Percentiles rank a stretch among this genome's conserved stretches.
These are phyloP conservation scores for Anguilla rostrata DNA, from an alignment of 2,113 vertebrate species.

Conservation along the genomic window DNA sequence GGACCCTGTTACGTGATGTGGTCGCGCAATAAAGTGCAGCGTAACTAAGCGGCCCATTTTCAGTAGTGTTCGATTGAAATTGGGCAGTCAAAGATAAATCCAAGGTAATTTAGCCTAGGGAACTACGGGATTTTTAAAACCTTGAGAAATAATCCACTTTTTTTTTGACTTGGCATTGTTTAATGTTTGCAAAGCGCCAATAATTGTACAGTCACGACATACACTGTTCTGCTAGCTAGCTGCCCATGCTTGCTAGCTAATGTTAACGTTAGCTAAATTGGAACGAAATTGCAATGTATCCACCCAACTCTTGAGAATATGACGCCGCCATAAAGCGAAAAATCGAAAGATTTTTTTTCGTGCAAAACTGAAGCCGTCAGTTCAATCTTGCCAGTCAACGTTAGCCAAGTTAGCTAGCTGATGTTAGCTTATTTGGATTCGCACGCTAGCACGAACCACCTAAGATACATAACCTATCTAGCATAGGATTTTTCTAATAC, in stretches of 20 bases:
- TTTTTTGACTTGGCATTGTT: not conserved
- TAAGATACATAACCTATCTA: not conserved
- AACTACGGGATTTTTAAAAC: not conserved
- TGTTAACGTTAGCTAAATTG: not conserved
- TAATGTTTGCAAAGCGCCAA: not conserved
- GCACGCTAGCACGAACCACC: not conserved
- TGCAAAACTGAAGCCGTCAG: not conserved
- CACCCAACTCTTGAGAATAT: not conserved
- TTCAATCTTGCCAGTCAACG: not conserved
- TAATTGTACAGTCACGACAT: not conserved
- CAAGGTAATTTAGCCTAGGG: not conserved
- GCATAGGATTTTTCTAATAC: not conserved
- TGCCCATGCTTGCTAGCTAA: not conserved
- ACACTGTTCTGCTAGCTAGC: not conserved
- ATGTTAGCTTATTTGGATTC: not conserved
- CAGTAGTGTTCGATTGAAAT: not conserved
- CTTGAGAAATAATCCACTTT: not conserved
- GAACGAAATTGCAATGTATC: not conserved
- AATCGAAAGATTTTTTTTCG: not conserved
- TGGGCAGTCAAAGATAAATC: not conserved
- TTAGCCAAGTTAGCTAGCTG: not conserved
- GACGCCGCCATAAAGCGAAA: not conserved
- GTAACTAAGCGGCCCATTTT: not conserved
- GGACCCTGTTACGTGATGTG: not conserved
- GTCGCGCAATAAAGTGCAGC: not conserved